Base-by-base conservation (phyloP, 2,888 invertebrate species). In the Lycaena phlaeas region DNA sequence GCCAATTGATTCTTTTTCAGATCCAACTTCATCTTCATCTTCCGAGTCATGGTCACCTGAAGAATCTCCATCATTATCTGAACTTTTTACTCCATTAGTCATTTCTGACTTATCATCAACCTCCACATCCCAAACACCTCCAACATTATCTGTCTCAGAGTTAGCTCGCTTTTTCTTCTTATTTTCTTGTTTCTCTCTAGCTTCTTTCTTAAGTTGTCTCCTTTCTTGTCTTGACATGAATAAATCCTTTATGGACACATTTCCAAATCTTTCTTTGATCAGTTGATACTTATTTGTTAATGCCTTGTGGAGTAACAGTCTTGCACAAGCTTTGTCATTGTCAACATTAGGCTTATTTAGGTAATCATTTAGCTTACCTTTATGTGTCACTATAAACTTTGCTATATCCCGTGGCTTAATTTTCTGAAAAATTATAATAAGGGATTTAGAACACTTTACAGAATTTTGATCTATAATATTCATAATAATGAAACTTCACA, bases 161-260 rank as follows among this genome's bases (percentile, higher is more conserved):
- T 57, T 50, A 34, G 59, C 52, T 38, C 57, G 68, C 39, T 39
- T 49, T 45, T 52, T 58, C 44, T 55, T 57, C 38, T 57, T 57
- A 43, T 70, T 65, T 47, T 73, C 73, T 40, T 72, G 60, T 44
- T 72, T 68, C 29, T 75, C 72, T 50, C 55, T 68, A 10, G 64
- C 72, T 53, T 85, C 81, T 41, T 79, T 76, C 42, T 81, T 79
- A 1, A 75, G 45, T 41, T 79, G 77, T 43, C 53, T 49, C 44
- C 81, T 68, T 57, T 84, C 84, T 49, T 70, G 52, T 40, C 84
- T 55, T 1, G 84, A 81, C 81, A 84, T 78, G 2, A 82, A 63
- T 5, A 84, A 55, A 37, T 84, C 82, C 48, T 78, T 58, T 12
- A 82, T 79, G 1, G 78, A 64, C 10, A 81, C 63, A 54, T 74